Evolutionary conservation across 2,888 invertebrate species (phyloP).

Genomic region (Pemphredon lugubris): DNA sequence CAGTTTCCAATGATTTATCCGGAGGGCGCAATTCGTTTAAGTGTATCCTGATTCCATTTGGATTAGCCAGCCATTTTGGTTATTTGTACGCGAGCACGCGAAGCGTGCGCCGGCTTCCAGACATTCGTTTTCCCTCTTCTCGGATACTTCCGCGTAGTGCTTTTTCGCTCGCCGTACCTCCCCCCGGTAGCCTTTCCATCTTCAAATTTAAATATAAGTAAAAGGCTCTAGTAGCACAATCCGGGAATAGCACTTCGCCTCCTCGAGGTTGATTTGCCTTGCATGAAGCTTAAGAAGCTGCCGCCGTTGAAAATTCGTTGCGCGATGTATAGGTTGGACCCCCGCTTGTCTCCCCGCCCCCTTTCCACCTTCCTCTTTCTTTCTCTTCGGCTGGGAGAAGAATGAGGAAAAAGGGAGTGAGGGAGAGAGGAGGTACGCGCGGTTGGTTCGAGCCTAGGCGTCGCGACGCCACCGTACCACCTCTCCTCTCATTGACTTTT

Average conservation of each 20-base stretch:
- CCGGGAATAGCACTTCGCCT: slow-evolving; percentile 73
- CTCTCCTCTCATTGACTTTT: slow-evolving; percentile 60
- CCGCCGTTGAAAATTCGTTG: slow-evolving; percentile 68
- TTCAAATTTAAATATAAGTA: slow-evolving; percentile 80
- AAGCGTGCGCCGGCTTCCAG: background rate
- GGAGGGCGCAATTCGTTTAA: slow-evolving; percentile 79
- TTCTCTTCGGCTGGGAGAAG: slow-evolving; percentile 32
- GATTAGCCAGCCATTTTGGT: slow-evolving; percentile 67
- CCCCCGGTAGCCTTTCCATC: slow-evolving; percentile 67
- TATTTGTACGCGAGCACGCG: slow-evolving; percentile 27
- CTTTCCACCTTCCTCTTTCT: slow-evolving; percentile 8
- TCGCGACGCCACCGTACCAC: slow-evolving; percentile 59
- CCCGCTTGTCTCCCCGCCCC: slow-evolving; percentile 5
- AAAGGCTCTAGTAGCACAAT: slow-evolving; percentile 76
- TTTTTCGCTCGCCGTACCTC: slow-evolving; percentile 30
- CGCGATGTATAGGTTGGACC: slow-evolving; percentile 49
- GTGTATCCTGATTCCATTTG: slow-evolving; percentile 80
- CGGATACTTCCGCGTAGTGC: background rate
- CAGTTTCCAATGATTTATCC: slow-evolving; percentile 78
- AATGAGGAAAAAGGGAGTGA: slow-evolving; percentile 5
- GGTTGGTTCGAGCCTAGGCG: slow-evolving; percentile 56
- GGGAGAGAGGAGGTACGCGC: background rate
- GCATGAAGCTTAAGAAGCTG: slow-evolving; percentile 77
- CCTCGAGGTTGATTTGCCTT: slow-evolving; percentile 79
- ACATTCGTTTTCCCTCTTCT: background rate